Percentiles rank a stretch among this genome's conserved stretches.
Conservation (phyloP, 2,797 vertebrate genomes). For the Propithecus deckenii region DNA sequence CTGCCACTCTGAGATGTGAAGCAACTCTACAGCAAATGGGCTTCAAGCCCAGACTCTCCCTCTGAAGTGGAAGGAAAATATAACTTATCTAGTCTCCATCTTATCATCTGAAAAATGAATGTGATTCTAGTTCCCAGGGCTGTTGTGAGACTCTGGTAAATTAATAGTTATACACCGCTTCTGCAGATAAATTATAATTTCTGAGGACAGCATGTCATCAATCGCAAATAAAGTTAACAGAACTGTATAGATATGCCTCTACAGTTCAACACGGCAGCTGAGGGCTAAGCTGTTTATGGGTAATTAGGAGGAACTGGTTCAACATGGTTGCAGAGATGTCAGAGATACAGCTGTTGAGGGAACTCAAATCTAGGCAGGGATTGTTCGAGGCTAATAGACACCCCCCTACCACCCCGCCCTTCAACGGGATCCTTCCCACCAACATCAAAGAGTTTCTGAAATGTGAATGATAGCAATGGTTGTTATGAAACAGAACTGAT, state of each 20-base stretch:
- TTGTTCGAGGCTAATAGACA: background rate
- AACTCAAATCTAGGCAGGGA: background rate
- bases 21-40: background rate
- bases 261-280: background rate
- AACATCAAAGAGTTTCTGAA: slow-evolving; percentile 14
- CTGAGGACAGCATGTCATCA: background rate
- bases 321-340: slow-evolving; percentile 28
- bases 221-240: slow-evolving; percentile 23
- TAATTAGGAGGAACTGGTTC: slow-evolving; percentile 51
- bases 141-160: slow-evolving; percentile 12
- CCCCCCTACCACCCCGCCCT: background rate
- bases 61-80: background rate
- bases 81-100: background rate
- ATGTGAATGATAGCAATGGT: background rate
- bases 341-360: background rate
- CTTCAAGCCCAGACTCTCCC: background rate
- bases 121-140: slow-evolving; percentile 11
- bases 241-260: background rate
- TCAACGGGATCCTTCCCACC: background rate
- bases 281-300: background rate
- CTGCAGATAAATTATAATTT: slow-evolving; percentile 32
- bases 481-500: background rate
- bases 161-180: background rate
- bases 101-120: slow-evolving; percentile 10
- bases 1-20: background rate